These are phyloP conservation scores for Autographa gamma DNA, from an alignment of 2,888 invertebrate species.

Conservation along the genomic window DNA sequence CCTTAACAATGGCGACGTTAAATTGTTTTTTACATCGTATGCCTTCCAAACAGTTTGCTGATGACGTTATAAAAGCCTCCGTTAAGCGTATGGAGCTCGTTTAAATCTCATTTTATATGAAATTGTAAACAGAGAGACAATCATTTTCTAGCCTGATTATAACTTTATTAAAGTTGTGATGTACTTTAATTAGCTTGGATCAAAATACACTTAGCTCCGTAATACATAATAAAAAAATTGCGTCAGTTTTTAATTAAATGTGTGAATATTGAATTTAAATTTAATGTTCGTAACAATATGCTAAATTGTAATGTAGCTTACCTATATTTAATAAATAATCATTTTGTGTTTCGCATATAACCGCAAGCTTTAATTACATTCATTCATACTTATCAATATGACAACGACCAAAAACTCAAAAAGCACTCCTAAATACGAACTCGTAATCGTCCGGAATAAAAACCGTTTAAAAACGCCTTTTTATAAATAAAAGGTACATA, in stretches of 20 bases:
- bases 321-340: too few species aligned
- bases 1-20: neutral
- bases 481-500: conserved; percentile 62
- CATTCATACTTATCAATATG: too few species aligned
- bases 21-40: conserved; percentile 4
- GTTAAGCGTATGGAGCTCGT: conserved; percentile 4
- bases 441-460: conserved; percentile 47
- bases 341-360: too few species aligned
- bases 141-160: neutral
- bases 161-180: neutral
- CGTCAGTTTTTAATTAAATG: neutral
- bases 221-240: neutral
- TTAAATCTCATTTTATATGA: conserved; percentile 4
- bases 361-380: too few species aligned
- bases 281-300: too few species aligned
- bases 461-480: conserved; percentile 43
- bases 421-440: conserved; percentile 19
- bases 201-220: neutral
- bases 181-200: neutral
- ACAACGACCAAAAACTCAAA: conserved; percentile 21
- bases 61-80: conserved; percentile 7
- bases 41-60: neutral
- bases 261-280: too few species aligned
- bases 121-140: conserved; percentile 2
- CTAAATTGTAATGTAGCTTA: too few species aligned